These are phyloP conservation scores for Parambassis ranga DNA, from an alignment of 2,797 vertebrate species.

Conservation along the genomic window DNA sequence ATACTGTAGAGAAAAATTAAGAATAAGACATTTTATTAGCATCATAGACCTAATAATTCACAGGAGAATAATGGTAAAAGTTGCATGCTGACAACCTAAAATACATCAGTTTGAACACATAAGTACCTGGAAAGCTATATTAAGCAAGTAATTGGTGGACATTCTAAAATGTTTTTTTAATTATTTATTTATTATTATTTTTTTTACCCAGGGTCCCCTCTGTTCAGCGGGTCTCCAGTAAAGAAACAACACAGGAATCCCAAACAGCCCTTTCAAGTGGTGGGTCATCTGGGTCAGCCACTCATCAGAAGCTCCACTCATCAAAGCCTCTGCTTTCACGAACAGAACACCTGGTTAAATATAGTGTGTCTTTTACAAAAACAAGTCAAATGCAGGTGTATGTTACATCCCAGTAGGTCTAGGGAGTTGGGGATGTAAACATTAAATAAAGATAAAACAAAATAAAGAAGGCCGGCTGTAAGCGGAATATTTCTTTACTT, in stretches of 20 bases:
- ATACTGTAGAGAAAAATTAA: no score
- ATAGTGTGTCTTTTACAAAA: conserved; percentile 8
- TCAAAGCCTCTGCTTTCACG: conserved; percentile 9
- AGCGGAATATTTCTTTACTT: no score
- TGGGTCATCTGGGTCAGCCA: neutral
- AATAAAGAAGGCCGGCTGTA: no score
- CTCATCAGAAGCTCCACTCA: neutral
- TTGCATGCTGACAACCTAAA: neutral
- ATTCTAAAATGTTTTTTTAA: no score
- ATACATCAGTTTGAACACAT: no score
- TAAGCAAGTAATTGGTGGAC: neutral
- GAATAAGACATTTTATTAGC: no score
- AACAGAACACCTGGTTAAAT: neutral
- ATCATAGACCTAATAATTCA: neutral
- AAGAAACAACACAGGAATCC: neutral
- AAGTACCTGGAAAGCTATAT: neutral
- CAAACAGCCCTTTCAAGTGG: neutral
- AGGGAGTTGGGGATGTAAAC: no score
- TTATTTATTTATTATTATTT: neutral
- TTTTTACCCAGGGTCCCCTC: conserved; percentile 23
- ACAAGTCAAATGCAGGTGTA: no score
- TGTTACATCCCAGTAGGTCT: no score
- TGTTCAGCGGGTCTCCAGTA: neutral
- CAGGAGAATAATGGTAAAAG: no score
- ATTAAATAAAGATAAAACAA: no score